A percentile compares a stretch with the other conserved stretches of the same genome.
Evolutionary conservation across 1,140 invertebrate genomes (phyloP).

Genomic region (Drosophila tristis): DNA sequence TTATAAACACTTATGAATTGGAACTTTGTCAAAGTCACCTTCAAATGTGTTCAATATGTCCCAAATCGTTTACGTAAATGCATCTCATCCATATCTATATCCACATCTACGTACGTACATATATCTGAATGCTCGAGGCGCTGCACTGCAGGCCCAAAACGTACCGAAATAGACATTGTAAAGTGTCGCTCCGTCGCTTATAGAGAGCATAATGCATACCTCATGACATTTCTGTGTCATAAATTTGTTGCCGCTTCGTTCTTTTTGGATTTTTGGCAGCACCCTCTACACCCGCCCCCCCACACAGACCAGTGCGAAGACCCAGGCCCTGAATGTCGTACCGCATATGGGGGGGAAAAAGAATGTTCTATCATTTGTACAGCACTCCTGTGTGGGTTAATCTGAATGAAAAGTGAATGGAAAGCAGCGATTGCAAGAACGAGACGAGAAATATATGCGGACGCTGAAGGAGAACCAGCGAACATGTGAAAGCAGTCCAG

Average conservation of each 20-base stretch:
- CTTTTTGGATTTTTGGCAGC: conserved; percentile 45
- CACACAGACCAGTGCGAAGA: conserved; percentile 6
- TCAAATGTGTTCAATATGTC: conserved; percentile 64
- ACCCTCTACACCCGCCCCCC: conserved; percentile 3
- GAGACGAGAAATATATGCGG: conserved; percentile 14
- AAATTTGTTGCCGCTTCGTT: conserved; percentile 51
- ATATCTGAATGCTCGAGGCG: conserved; percentile 5
- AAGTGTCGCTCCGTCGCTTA: conserved; percentile 40
- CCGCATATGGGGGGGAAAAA: conserved; percentile 11
- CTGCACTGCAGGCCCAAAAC: conserved; percentile 36
- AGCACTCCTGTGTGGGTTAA: conserved; percentile 36
- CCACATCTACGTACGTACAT: conserved; percentile 10
- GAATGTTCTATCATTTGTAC: not conserved
- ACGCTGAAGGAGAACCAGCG: conserved; percentile 44
- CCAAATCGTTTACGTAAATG: conserved; percentile 53
- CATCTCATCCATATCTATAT: conserved; percentile 44
- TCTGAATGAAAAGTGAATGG: conserved; percentile 64
- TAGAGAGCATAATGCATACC: conserved; percentile 26
- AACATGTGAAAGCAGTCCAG: conserved; percentile 53
- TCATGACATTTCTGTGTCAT: conserved; percentile 77
- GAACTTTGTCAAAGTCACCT: conserved; percentile 59
- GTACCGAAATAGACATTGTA: conserved; percentile 33
- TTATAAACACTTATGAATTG: not conserved
- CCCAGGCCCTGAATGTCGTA: conserved; percentile 17
- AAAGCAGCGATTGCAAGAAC: conserved; percentile 47